These are phyloP conservation scores for Drosophila atripex DNA, from an alignment of 2,888 invertebrate species.

Conservation along the genomic window DNA sequence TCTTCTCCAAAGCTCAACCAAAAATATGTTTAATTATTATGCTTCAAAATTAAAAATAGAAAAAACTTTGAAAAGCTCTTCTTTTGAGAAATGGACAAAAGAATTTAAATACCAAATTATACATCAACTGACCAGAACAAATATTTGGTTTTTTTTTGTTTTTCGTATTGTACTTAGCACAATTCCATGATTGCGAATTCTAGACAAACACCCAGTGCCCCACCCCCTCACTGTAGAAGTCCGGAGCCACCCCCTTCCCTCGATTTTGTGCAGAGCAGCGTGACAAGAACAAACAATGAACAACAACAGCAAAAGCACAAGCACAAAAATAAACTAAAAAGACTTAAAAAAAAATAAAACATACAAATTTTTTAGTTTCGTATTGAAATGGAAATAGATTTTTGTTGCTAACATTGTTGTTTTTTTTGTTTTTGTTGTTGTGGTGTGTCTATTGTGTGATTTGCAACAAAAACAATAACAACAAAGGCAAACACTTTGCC, in stretches of 20 bases:
- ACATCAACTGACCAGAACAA: constrained; percentile 46
- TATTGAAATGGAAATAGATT: constrained; percentile 76
- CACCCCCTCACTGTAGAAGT: not conserved
- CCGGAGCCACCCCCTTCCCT: not conserved
- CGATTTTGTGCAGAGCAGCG: constrained; percentile 69
- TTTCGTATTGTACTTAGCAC: constrained; percentile 40
- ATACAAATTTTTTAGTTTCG: constrained; percentile 45
- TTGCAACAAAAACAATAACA: constrained; percentile 33
- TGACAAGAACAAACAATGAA: constrained; percentile 68
- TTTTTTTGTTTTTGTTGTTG: constrained; percentile 34
- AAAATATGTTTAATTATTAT: not conserved
- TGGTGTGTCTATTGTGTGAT: constrained; percentile 34
- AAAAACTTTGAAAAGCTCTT: not conserved
- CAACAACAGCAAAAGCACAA: constrained; percentile 14
- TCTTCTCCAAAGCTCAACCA: too few relatives aligned
- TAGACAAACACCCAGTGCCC: constrained; percentile 28
- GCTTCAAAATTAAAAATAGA: not conserved
- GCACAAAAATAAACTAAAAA: constrained; percentile 12
- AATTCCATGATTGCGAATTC: constrained; percentile 40
- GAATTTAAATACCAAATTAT: constrained; percentile 46
- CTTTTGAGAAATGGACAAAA: constrained; percentile 25
- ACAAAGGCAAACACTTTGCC: constrained; percentile 40
- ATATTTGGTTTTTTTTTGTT: constrained; percentile 34
- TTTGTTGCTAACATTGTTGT: constrained; percentile 27
- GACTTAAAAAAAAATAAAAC: constrained; percentile 24